Evolutionary conservation across 2,888 invertebrate species (phyloP), one percentile per base, ranked within the genome.

Genomic region (Myopa tessellatipennis): DNA sequence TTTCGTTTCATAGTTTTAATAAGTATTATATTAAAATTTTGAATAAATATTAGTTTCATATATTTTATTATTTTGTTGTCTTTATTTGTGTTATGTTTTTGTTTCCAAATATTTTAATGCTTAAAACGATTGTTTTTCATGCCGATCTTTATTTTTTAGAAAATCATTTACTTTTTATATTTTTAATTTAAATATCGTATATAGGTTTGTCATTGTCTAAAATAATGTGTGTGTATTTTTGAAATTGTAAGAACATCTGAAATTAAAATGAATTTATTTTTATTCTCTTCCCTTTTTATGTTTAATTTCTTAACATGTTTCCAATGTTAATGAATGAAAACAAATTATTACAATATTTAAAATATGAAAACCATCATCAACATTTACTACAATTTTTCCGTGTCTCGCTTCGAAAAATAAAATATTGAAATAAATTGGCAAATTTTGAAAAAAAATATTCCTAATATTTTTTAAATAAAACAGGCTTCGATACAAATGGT

Each of bases 401-500:
- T 61, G 12, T 45, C 73, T 45, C 16, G 12, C 18, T 61, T 45
- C 16, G 6, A 38, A 40, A 34, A 40, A 70, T 34, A 70, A 70
- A 52, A 52, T 61, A 61, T 18, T 26, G 52, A 78, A 72, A 78
- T 63, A 40, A 50, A 52, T 36, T 58, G 58, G 45, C 45, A 45
- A 26, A 38, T 79, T 78, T 77, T 79, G 67, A 81, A 79, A 74
- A 60, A 74, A 75, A 79, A 65, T 78, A 52, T 52, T 58, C 36
- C 63, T 16, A 78, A 80, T 79, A 78, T 77, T 79, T 77, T 79
- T 78, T 80, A 79, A 80, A 79, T 78, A 81, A 81, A 84, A 83
- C 84, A 88, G 88, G 88, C 88, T 83, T 88, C 88, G 82, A 85
- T 88, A 84, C 88, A 88, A 87, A 88, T 88, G 88, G 88, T 88